Conservation (phyloP, 1,140 invertebrate species). For the Bilobella aurantiaca region DNA sequence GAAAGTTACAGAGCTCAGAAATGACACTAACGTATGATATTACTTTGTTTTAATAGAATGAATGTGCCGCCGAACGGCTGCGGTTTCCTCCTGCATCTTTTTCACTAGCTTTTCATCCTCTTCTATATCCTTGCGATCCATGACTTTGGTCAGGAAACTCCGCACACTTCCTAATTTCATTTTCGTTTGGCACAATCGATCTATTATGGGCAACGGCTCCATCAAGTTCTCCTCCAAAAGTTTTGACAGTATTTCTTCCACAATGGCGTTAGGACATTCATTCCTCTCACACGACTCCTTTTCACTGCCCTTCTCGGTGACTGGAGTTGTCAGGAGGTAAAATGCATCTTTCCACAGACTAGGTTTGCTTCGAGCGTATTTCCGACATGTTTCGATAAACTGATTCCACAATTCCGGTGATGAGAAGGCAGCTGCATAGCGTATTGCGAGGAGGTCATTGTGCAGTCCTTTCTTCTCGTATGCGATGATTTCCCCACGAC, state of each 20-base stretch:
- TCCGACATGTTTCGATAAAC: conserved; percentile 33
- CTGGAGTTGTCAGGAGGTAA: conserved; percentile 28
- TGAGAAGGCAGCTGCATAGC: conserved; percentile 18
- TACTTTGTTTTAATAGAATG: conserved; percentile 58
- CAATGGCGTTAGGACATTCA: conserved; percentile 25
- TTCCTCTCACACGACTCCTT: too few relatives aligned
- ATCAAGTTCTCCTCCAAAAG: conserved; percentile 30
- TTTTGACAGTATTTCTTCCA: conserved; percentile 31
- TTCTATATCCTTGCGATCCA: conserved; percentile 51
- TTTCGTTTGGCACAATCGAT: conserved; percentile 30
- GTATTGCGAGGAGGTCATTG: conserved; percentile 28
- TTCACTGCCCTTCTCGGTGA: too few relatives aligned
- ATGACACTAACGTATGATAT: too few relatives aligned
- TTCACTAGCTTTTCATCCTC: conserved; percentile 61
- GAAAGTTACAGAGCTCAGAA: too few relatives aligned
- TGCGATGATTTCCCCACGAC: conserved; percentile 32
- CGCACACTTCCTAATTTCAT: conserved; percentile 30
- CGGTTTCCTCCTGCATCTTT: conserved; percentile 66
- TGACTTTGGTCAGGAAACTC: conserved; percentile 24
- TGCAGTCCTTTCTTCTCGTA: conserved; percentile 32
- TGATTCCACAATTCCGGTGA: conserved; percentile 24
- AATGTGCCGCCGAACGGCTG: too few relatives aligned
- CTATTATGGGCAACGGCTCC: conserved; percentile 33
- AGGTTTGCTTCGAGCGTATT: conserved; percentile 30
- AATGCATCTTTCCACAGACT: conserved; percentile 33